Conservation (phyloP, 2,888 invertebrate species). For the Mechanitis mazaeus region DNA sequence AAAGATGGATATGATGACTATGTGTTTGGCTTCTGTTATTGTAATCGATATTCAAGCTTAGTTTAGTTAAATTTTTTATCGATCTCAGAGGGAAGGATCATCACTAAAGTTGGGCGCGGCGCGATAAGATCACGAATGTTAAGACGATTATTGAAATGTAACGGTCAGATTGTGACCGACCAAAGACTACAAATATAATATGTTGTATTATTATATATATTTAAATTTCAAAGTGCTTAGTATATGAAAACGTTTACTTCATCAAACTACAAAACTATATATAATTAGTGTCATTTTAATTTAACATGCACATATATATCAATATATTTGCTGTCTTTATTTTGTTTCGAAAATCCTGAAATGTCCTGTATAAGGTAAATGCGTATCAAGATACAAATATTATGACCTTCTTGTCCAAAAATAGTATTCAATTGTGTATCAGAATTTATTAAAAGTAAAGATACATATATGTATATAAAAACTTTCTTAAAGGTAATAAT, state of each 20-base stretch:
- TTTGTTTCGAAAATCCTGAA: slow-evolving; percentile 13
- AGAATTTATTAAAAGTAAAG: slow-evolving; percentile 4
- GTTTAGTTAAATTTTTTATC: slow-evolving; percentile 24
- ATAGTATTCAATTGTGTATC: slow-evolving; percentile 69
- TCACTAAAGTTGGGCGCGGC: slow-evolving; percentile 67
- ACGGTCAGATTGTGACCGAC: slow-evolving; percentile 76
- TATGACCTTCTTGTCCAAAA: slow-evolving; percentile 68
- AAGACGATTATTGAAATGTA: slow-evolving; percentile 78
- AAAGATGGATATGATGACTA: slow-evolving; percentile 12
- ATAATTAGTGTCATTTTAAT: no score
- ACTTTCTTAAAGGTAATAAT: no score
- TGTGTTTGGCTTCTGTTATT: background rate
- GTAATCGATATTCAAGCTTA: slow-evolving; percentile 2
- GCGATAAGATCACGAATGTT: slow-evolving; percentile 72
- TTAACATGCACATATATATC: no score
- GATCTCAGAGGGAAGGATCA: slow-evolving; percentile 27
- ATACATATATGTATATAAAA: no score
- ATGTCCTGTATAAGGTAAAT: slow-evolving; percentile 43
- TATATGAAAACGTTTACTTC: background rate
- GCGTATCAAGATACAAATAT: slow-evolving; percentile 55
- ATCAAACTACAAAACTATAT: background rate
- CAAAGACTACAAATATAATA: slow-evolving; percentile 54
- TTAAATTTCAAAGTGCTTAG: background rate
- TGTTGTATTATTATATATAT: slow-evolving; percentile 29
- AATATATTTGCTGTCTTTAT: background rate